These are phyloP conservation scores for Grammomys dolichurus DNA, from an alignment of 2,113 vertebrate species.

Conservation along the genomic window DNA sequence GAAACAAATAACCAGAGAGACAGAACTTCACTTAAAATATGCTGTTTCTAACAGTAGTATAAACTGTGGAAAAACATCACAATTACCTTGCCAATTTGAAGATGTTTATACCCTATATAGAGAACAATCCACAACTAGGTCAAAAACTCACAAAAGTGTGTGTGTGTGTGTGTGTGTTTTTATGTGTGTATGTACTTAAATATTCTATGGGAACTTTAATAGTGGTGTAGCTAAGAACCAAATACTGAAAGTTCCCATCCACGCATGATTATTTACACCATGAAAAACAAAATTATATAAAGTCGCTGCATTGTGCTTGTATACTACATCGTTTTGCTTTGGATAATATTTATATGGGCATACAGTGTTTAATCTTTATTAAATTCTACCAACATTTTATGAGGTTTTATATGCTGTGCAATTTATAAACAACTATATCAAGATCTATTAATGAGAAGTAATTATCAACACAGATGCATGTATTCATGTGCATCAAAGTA, in stretches of 20 bases:
- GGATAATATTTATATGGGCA: fast-evolving
- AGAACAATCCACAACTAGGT: too few species aligned
- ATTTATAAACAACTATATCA: background rate
- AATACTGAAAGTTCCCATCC: background rate
- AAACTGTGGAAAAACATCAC: background rate
- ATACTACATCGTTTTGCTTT: background rate
- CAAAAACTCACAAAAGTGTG: background rate
- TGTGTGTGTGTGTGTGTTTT: background rate
- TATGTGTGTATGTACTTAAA: background rate
- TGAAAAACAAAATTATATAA: background rate
- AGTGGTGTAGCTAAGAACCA: background rate
- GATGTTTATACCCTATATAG: fast-evolving
- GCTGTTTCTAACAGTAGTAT: background rate
- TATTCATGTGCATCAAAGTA: background rate
- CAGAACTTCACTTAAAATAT: background rate
- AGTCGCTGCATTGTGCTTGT: background rate
- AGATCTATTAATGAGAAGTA: background rate
- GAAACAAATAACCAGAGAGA: background rate
- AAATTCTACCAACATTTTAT: background rate
- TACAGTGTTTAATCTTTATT: background rate
- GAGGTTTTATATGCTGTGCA: background rate
- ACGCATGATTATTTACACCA: background rate
- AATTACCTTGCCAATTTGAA: background rate
- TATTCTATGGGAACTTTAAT: background rate
- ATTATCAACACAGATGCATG: background rate